phyloP scores from a whole-genome alignment of 2,888 invertebrate species.

The Thera britannica region DNA sequence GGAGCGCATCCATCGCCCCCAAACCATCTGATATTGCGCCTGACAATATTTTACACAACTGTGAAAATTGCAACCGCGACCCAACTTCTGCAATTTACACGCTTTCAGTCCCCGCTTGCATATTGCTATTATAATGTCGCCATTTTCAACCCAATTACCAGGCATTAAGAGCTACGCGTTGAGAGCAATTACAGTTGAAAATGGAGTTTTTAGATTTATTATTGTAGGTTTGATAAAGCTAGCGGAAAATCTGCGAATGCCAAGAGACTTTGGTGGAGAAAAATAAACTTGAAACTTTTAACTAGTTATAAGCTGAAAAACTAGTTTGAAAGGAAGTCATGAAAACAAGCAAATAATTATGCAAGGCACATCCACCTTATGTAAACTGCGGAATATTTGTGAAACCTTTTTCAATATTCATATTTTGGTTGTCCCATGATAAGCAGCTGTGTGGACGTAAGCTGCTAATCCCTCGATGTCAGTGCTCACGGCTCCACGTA shows the following conservation, averaged over 20 bases:
- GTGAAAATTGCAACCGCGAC: constrained; percentile 75
- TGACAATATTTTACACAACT: constrained; percentile 77
- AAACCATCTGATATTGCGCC: constrained; percentile 43
- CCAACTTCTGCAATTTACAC: constrained; percentile 79
- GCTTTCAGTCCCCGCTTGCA: constrained; percentile 58
- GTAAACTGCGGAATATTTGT: not conserved
- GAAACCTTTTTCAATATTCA: constrained; percentile 9
- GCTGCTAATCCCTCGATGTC: constrained; percentile 59
- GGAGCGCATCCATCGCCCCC: constrained; percentile 33
- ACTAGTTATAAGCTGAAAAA: not conserved
- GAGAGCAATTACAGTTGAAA: constrained; percentile 32
- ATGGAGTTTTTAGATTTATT: constrained; percentile 33
- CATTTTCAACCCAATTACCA: constrained; percentile 43
- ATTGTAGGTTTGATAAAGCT: constrained; percentile 35
- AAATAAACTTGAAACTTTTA: constrained; percentile 1
- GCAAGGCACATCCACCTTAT: not conserved
- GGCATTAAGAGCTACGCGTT: constrained; percentile 35
- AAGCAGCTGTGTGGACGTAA: constrained; percentile 49
- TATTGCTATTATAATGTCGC: constrained; percentile 52
- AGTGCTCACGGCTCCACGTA: constrained; percentile 55
- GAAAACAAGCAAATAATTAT: too few species aligned
- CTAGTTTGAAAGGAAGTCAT: too few species aligned
- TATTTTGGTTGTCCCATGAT: constrained; percentile 43
- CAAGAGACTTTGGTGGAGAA: constrained; percentile 15
- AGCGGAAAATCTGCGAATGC: constrained; percentile 27